A percentile compares a stretch with the other conserved stretches of the same genome.
These are phyloP conservation scores for Epirrhoe alternata DNA, from an alignment of 2,888 invertebrate species.

Conservation along the genomic window DNA sequence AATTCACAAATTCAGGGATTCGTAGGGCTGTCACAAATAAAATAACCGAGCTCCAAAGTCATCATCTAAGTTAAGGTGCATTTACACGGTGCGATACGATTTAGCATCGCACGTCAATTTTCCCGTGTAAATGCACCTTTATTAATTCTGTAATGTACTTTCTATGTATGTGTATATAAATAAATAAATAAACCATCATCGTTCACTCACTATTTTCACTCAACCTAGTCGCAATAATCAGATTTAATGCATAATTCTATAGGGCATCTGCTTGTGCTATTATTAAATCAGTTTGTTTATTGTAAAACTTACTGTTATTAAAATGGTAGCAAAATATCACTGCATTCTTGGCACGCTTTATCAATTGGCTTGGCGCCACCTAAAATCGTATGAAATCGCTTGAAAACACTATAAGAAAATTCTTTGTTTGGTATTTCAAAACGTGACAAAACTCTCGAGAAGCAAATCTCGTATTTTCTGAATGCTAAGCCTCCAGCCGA, in stretches of 20 bases:
- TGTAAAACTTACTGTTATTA: background rate
- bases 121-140: no score
- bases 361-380: background rate
- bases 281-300: no score
- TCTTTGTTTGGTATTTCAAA: background rate
- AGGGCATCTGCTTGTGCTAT: no score
- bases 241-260: no score
- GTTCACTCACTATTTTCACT: no score
- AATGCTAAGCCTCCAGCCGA: background rate
- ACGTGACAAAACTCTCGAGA: background rate
- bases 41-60: background rate
- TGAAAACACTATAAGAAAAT: background rate
- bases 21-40: conserved; percentile 38
- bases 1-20: conserved; percentile 60
- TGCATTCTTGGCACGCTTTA: background rate
- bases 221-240: no score
- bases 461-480: background rate
- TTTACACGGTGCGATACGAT: no score
- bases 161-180: no score
- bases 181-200: no score
- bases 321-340: background rate
- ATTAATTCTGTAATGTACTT: no score
- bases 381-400: background rate
- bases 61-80: no score
- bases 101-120: no score